Conservation (phyloP, 2,888 invertebrate genomes). For the Aleiodes testaceus region DNA sequence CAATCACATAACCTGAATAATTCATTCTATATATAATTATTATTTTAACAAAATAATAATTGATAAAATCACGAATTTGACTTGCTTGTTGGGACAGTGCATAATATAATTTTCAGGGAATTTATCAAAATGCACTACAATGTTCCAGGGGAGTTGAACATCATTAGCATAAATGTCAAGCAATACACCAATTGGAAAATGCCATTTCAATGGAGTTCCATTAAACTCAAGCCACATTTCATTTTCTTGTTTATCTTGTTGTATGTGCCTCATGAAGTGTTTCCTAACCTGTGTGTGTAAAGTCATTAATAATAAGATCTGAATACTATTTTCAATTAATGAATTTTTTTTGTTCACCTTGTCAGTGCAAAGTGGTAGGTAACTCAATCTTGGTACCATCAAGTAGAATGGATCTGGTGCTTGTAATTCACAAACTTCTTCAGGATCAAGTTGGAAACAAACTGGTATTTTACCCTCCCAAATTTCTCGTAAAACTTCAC, state of each 20-base stretch:
- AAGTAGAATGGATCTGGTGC: constrained; percentile 94
- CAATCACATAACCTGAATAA: neutral
- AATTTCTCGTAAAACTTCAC: constrained; percentile 93
- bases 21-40: neutral
- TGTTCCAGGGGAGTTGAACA: constrained; percentile 89
- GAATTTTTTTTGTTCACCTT: constrained; percentile 78
- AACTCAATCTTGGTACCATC: constrained; percentile 94
- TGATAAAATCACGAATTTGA: neutral
- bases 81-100: constrained; percentile 87
- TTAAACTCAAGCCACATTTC: constrained; percentile 97
- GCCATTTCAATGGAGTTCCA: constrained; percentile 93
- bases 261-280: constrained; percentile 88
- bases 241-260: constrained; percentile 83
- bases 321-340: constrained; percentile 3
- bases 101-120: constrained; percentile 94
- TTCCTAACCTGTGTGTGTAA: constrained; percentile 81
- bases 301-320: constrained; percentile 29
- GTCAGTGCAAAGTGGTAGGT: constrained; percentile 95
- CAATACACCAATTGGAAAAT: constrained; percentile 87
- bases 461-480: constrained; percentile 97
- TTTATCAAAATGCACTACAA: constrained; percentile 95
- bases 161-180: constrained; percentile 87
- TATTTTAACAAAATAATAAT: constrained; percentile 39
- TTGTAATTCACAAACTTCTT: constrained; percentile 91
- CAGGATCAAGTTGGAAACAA: constrained; percentile 90